phyloP scores from a whole-genome alignment of 2,113 vertebrate species.

The Scalopus aquaticus region DNA sequence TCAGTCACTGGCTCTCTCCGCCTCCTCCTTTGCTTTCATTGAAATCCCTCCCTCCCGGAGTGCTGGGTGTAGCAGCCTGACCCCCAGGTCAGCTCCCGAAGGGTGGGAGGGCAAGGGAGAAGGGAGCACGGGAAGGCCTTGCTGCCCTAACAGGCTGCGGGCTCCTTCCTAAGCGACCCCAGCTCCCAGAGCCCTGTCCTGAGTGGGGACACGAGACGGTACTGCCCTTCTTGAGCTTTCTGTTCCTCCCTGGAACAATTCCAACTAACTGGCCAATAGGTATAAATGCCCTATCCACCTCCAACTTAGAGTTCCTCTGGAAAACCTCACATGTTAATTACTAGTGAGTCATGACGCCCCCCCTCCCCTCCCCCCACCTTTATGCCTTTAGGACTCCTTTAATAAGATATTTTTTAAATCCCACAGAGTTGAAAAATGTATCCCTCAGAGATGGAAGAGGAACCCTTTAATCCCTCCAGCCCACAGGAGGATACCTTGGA shows the following conservation, averaged over 20 bases:
- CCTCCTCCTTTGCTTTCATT: constrained; percentile 58
- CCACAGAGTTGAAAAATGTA: constrained; percentile 60
- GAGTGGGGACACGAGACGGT: background rate
- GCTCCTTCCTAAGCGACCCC: rapidly evolving
- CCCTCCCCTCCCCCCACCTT: too few species aligned
- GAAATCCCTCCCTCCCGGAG: constrained; percentile 67
- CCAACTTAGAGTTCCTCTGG: background rate
- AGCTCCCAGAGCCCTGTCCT: background rate
- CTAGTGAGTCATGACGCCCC: constrained; percentile 24
- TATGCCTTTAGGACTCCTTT: constrained; percentile 51
- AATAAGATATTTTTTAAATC: constrained; percentile 70
- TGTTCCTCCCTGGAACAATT: background rate
- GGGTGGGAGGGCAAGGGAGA: constrained; percentile 44
- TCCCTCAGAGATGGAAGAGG: constrained; percentile 57
- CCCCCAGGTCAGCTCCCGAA: constrained; percentile 84
- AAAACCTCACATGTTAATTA: constrained; percentile 69
- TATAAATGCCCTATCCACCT: background rate
- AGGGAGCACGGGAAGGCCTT: background rate
- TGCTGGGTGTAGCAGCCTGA: constrained; percentile 82
- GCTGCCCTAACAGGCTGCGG: background rate
- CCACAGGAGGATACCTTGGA: background rate
- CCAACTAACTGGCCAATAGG: background rate
- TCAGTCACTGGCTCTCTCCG: background rate
- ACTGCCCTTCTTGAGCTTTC: background rate
- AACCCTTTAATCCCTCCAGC: constrained; percentile 56